Evolutionary conservation across 2,113 vertebrate genomes (phyloP).

Genomic region (Eptesicus fuscus): DNA sequence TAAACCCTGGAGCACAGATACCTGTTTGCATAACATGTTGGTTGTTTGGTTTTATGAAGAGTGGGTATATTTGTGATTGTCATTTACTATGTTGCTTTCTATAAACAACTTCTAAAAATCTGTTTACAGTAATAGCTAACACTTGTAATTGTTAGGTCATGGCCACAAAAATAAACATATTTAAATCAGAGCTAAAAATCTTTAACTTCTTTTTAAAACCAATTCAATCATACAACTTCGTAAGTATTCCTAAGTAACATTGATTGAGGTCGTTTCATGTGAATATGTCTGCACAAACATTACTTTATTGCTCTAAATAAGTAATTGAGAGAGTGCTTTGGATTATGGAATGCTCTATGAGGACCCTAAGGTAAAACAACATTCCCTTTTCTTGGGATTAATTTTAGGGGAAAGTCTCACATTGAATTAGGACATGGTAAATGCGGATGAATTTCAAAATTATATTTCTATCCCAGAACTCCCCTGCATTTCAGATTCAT

Average conservation of each 20-base stretch:
- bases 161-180: constrained; percentile 13
- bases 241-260: constrained; percentile 16
- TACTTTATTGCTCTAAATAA: constrained; percentile 17
- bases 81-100: not conserved
- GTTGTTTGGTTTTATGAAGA: not conserved
- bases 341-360: not conserved
- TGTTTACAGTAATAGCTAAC: not conserved
- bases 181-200: constrained; percentile 21
- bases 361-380: not conserved
- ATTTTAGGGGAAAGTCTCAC: not conserved
- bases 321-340: not conserved
- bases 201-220: not conserved
- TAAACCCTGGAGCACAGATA: not conserved
- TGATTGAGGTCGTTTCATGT: not conserved
- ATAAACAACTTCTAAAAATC: not conserved
- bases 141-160: not conserved
- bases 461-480: not conserved
- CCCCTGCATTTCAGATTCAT: not conserved
- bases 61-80: not conserved
- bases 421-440: not conserved
- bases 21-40: not conserved
- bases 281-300: constrained; percentile 5
- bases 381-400: not conserved
- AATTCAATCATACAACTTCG: not conserved
- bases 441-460: not conserved